Base-by-base conservation (phyloP, 2,797 vertebrate species). In the Knipowitschia caucasica region DNA sequence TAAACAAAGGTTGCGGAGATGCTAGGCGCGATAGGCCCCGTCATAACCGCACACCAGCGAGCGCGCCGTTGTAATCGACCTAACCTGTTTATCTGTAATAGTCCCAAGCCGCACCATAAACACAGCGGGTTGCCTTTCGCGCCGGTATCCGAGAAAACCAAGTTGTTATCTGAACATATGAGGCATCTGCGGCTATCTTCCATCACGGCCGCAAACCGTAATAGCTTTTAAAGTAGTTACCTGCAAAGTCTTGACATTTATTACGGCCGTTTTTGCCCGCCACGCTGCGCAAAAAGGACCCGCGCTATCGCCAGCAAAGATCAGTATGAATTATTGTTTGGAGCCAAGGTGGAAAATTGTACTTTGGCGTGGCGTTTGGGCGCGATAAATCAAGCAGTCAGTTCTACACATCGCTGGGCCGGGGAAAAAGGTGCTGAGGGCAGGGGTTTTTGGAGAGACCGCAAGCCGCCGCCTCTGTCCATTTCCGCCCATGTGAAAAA, bases 321-420 rank as follows among this genome's bases (percentile, higher is more conserved):
- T 98, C 94, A 92, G 94, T 95, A 94, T 96, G 94, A 98, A 98
- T 97, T 96, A 97, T 98, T 95, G 95, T 96, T 95, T 92, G 90
- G 81, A 88, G 93, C 93, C 92, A 93, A 95, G 92, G 94, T 98
- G 92, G 94, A 97, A 98, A 96, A 98, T 98, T 98, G 94, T 95
- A 94, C 95, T 95, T 95, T 94, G 93, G 93, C 92, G 92, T 93
- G 92, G 91, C 78, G 91, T 91, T 93, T 93, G 89, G 79, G 90
- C 80, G 91, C 91, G 93, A 98, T 99, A 97, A 98, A 98, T 98
- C 94, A 98, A 92, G 71, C 78, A 89, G 92, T 95, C 93, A 91
- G 91, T 92, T 93, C 88, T 92, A 20, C 90, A 92, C 92, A 90
- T 83, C 92, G 93, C 39, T n/a, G 89, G 86, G 89, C 88, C 87